Percentiles rank a stretch among this genome's conserved stretches.
These are phyloP conservation scores for Nematostella vectensis DNA, from an alignment of 92 coral and sea anemone species.

Conservation along the genomic window DNA sequence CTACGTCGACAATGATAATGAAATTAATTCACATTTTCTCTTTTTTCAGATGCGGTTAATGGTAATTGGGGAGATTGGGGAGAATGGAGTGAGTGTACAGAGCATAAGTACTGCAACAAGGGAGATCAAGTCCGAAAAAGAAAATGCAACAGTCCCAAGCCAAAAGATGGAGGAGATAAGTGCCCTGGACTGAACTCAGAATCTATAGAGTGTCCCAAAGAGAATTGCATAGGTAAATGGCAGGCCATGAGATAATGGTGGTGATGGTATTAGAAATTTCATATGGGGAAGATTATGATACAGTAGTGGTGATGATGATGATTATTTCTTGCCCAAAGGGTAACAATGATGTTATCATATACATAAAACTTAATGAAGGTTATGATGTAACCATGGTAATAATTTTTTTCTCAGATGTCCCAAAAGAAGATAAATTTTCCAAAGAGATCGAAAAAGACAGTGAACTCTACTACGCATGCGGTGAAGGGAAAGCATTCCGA, in stretches of 20 bases:
- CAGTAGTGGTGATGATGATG: too few relatives aligned
- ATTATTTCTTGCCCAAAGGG: too few relatives aligned
- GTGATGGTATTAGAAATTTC: too few relatives aligned
- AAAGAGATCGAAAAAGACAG: slow-evolving; percentile 29
- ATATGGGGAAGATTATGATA: too few relatives aligned
- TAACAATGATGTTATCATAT: too few relatives aligned
- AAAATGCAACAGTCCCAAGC: slow-evolving; percentile 51
- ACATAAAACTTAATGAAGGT: too few relatives aligned
- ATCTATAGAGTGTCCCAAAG: slow-evolving; percentile 42
- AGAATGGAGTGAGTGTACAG: slow-evolving; percentile 57
- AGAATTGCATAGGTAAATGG: slow-evolving; percentile 51
- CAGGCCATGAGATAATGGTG: too few relatives aligned
- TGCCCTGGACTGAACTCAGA: slow-evolving; percentile 55
- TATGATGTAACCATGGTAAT: not conserved
- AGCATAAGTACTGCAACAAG: slow-evolving; percentile 46
- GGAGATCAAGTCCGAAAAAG: slow-evolving; percentile 46
- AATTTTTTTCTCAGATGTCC: slow-evolving; percentile 8
- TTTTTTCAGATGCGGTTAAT: slow-evolving; percentile 44
- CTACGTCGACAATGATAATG: too few relatives aligned
- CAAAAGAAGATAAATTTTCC: slow-evolving; percentile 22
- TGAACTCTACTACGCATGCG: slow-evolving; percentile 33
- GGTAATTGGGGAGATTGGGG: slow-evolving; percentile 71
- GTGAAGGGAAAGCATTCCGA: slow-evolving; percentile 30
- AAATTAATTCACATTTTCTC: too few relatives aligned
- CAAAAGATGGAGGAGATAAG: slow-evolving; percentile 57